Base-by-base conservation (phyloP, 1,140 invertebrate genomes). In the Polypedilum pembai region DNA sequence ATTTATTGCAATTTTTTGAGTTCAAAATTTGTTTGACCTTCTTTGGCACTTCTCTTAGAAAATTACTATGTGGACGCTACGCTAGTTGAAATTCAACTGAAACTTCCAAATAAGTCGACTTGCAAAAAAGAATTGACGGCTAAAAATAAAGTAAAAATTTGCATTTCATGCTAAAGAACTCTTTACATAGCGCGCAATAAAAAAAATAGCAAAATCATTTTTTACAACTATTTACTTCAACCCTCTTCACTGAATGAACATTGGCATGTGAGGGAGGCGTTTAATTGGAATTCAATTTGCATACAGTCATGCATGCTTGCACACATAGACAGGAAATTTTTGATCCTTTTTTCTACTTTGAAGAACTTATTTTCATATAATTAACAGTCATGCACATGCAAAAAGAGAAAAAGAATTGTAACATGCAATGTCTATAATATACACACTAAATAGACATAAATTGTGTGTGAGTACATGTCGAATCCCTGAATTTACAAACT, bases 281-380 rank as follows among this genome's bases (percentile, higher is more conserved):
- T 69, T 69, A 69, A 69, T 69, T 69, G 65, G 20, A 69, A 69
- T 69, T 69, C 65, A 69, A 69, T 69, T 7, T 12, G n/a, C n/a
- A n/a, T 56, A 56, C 45, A 56, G 5, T 5, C 2, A 33, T 33
- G 24, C 5, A 33, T 33, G 24, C 5, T 33, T 33, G 24, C 24
- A 33, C 24, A 33, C 24, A 33, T 33, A 33, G 24, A 33, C 24
- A 33, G 24, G 24, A 33, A 33, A 3, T 33, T 33, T 33, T 33
- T 33, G 24, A 33, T 56, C 12, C 45, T n/a, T n/a, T 56, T 15
- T 45, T 45, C 41, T 2, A 1, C 41, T 41, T 45, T 15, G 15
- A 15, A 56, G n/a, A 56, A 56, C 45, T 33, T 33, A 3, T 33
- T 56, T 56, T n/a, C n/a, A n/a, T 15, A 56, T 56, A 56, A 56